phyloP scores from a whole-genome alignment of 1,140 invertebrate genomes.

The Copidosoma floridanum region DNA sequence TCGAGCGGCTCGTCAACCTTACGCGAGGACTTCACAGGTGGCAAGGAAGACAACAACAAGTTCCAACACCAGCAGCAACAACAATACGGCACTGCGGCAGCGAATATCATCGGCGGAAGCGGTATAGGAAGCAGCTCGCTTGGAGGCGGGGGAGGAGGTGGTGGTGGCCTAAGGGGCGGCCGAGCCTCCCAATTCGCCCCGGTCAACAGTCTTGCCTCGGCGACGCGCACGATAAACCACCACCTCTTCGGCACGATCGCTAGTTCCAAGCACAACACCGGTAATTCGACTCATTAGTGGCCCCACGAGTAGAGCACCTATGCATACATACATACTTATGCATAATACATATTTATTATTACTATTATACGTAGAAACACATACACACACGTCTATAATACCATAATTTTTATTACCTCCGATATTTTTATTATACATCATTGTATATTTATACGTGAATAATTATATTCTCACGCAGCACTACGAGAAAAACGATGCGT shows the following conservation, averaged over 20 bases:
- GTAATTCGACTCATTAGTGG: constrained; percentile 38
- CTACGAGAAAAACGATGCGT: no score
- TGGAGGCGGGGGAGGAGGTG: background rate
- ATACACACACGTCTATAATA: background rate
- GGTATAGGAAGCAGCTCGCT: background rate
- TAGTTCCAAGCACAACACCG: constrained; percentile 51
- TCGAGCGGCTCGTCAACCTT: constrained; percentile 35
- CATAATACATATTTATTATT: background rate
- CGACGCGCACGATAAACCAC: constrained; percentile 72
- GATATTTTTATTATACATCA: background rate
- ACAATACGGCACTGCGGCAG: background rate
- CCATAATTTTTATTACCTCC: background rate
- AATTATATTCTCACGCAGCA: no score
- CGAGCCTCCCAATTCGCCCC: constrained; percentile 43
- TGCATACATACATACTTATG: background rate
- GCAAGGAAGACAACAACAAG: constrained; percentile 21
- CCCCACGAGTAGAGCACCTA: constrained; percentile 31
- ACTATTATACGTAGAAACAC: constrained; percentile 1
- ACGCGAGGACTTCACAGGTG: constrained; percentile 26
- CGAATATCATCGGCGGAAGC: background rate
- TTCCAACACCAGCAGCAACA: constrained; percentile 7
- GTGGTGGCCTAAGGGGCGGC: constrained; percentile 31
- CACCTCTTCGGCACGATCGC: constrained; percentile 68
- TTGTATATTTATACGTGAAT: background rate
- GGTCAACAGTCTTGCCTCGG: constrained; percentile 68